These are phyloP conservation scores for Bothrops jararaca DNA, from an alignment of 2,113 vertebrate genomes.

Conservation along the genomic window DNA sequence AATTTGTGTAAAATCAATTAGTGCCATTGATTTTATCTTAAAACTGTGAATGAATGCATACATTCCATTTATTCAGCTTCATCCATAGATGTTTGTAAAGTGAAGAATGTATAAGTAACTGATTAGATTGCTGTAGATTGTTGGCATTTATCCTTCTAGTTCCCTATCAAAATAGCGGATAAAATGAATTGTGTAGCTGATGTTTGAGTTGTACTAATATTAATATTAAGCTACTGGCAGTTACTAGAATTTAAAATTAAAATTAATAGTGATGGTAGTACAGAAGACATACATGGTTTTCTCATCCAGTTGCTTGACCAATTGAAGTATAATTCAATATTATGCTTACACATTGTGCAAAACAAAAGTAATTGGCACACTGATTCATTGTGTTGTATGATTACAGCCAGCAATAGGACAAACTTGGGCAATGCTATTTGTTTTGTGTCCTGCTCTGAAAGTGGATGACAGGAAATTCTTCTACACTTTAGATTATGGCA, in stretches of 20 bases:
- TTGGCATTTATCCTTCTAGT: neutral
- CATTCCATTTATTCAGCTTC: neutral
- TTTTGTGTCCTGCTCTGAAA: neutral
- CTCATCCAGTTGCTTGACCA: neutral
- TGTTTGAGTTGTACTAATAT: neutral
- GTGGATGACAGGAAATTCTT: neutral
- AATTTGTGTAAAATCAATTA: neutral
- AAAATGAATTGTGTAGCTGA: neutral
- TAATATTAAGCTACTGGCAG: neutral
- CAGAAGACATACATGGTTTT: neutral
- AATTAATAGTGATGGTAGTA: neutral
- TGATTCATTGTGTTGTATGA: neutral
- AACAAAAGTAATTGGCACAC: neutral
- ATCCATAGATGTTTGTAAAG: neutral
- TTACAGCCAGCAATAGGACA: neutral
- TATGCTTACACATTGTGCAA: neutral
- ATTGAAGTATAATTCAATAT: neutral
- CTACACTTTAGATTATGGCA: neutral
- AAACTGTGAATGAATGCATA: neutral
- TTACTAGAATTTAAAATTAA: neutral
- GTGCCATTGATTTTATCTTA: neutral
- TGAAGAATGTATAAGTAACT: neutral
- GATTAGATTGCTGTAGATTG: neutral
- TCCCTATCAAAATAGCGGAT: neutral
- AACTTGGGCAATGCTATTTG: neutral